Evolutionary conservation across 2,888 invertebrate genomes (phyloP), one percentile per base, ranked within the genome.

Genomic region (Cheilosia vernalis): DNA sequence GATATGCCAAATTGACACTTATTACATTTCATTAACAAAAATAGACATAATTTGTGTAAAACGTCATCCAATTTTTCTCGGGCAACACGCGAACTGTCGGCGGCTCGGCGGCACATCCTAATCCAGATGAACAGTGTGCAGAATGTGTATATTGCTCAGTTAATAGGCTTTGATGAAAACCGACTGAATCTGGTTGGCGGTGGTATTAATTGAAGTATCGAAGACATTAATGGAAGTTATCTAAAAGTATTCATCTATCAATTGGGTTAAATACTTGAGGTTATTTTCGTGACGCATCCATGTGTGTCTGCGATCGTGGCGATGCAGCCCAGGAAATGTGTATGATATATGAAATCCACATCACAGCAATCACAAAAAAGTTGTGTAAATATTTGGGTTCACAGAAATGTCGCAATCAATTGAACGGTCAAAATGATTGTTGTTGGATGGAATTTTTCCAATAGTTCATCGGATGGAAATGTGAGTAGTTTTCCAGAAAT

Each of bases 201-300:
- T 74, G 63, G 73, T 47, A 66, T 67, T 67, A 67, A 74, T 60
- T 80, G 47, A 80, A 66, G 49, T 40, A 53, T 66, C 58, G 66
- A 73, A 67, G 40, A 58, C 44, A 33, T 21, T 70, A 73, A 66
- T 80, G 47, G 15, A 73, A 53, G 51, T 33, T 51, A 79, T 53
- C 63, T 53, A 44, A 17, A 58, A 33, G 17, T 44, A 66, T 44
- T 60, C 80, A 67, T 58, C 44, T n/a, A 15, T 73, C 74, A 80
- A 80, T 80, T 73, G n/a, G 74, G 73, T 80, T 55, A 73, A 80
- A 67, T 80, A 70, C 49, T 58, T 24, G 64, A 42, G 63, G 78
- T 72, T 79, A 53, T 10, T 63, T 70, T 49, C 9, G 53, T 80
- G 73, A 80, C 73, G 73, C 67, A 80, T 64, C 42, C 2, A 4